Evolutionary conservation across 2,888 invertebrate species (phyloP).

Genomic region (Spilosoma lubricipeda): DNA sequence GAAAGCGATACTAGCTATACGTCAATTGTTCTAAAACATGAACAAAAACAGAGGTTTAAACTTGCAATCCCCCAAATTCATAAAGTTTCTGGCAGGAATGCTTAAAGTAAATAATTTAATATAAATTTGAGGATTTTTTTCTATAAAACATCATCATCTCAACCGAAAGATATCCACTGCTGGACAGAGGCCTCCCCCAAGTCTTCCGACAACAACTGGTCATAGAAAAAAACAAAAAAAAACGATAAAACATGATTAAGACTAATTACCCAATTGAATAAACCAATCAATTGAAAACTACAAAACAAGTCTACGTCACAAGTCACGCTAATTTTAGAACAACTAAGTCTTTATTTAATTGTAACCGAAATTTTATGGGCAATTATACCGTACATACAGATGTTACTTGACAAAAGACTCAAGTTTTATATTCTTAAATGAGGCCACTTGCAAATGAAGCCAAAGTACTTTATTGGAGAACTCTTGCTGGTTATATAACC

Average conservation of each 20-base stretch:
- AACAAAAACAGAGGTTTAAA: not conserved
- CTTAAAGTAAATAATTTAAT: not conserved
- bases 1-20: too few species aligned
- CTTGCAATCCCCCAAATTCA: not conserved
- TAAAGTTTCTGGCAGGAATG: not conserved
- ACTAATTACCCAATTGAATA: too few species aligned
- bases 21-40: not conserved
- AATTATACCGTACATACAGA: not conserved
- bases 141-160: too few species aligned
- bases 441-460: not conserved
- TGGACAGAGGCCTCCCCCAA: too few species aligned
- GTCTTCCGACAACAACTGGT: too few species aligned
- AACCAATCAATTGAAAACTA: too few species aligned
- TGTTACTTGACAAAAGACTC: not conserved
- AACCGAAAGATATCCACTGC: too few species aligned
- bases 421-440: not conserved
- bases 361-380: not conserved
- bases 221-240: too few species aligned
- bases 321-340: slow-evolving; percentile 13
- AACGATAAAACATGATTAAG: too few species aligned
- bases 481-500: not conserved
- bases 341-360: slow-evolving; percentile 5
- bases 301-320: not conserved
- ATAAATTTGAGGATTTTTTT: too few species aligned
- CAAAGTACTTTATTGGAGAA: not conserved